These are phyloP conservation scores for Peromyscus nudipes DNA, from an alignment of 2,797 vertebrate species.

Conservation along the genomic window DNA sequence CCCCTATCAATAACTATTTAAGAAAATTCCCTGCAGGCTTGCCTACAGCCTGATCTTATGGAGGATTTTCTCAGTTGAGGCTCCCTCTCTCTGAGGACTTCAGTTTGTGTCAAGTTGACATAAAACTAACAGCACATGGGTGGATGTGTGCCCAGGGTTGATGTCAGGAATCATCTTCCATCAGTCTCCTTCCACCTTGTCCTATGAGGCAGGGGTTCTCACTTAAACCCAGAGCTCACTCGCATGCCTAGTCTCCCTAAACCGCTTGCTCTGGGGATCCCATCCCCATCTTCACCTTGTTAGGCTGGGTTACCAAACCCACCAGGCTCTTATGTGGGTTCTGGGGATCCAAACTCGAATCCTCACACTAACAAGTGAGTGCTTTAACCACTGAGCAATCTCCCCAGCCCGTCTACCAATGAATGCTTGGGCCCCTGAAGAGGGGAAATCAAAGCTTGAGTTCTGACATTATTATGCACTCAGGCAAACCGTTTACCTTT, in stretches of 20 bases:
- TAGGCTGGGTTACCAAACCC: neutral
- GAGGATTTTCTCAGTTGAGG: neutral
- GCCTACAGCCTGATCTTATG: neutral
- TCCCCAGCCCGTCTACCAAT: neutral
- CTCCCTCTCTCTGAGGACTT: neutral
- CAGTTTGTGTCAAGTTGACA: too few relatives aligned
- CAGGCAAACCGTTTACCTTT: neutral
- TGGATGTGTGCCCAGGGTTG: neutral
- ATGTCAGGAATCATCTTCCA: neutral
- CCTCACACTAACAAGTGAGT: neutral
- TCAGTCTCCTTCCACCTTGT: neutral
- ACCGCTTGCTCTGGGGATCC: neutral
- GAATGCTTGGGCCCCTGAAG: neutral
- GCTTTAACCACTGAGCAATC: neutral
- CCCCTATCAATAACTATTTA: neutral
- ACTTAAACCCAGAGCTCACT: neutral
- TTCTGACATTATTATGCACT: neutral
- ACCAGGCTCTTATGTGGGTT: neutral
- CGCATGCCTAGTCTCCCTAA: neutral
- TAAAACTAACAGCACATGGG: neutral
- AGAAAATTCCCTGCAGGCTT: neutral
- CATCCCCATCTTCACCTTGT: neutral
- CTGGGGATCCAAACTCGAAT: neutral
- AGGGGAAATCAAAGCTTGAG: rapidly evolving
- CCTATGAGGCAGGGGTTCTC: neutral